phyloP scores from a whole-genome alignment of 2,797 vertebrate genomes.

The Tenualosa ilisha region DNA sequence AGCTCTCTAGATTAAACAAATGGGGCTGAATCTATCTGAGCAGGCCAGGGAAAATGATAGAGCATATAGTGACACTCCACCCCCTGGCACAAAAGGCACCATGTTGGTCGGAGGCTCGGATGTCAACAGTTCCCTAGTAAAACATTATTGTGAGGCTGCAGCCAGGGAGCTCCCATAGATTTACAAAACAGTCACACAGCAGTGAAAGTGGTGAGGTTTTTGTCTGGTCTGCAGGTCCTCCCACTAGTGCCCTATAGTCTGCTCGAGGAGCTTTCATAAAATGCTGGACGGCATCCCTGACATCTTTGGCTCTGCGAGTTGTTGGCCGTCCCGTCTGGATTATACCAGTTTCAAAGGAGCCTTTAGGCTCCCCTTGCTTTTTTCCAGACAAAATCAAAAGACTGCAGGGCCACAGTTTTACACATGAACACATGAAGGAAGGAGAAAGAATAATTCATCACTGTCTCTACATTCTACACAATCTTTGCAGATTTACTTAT shows the following conservation, averaged over 20 bases:
- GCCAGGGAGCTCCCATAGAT: conserved; percentile 5
- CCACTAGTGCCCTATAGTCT: background rate
- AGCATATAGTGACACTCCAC: background rate
- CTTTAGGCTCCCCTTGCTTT: background rate
- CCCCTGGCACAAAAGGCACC: background rate
- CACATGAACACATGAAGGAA: conserved; percentile 1
- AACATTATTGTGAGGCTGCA: conserved; percentile 1
- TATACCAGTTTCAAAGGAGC: conserved; percentile 20
- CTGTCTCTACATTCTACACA: background rate
- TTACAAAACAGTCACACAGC: conserved; percentile 22
- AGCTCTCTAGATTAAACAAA: background rate
- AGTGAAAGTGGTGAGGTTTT: conserved; percentile 24
- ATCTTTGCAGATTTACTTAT: background rate
- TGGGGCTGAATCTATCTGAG: background rate
- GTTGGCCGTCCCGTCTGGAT: conserved; percentile 8
- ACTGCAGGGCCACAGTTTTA: background rate
- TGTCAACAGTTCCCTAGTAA: conserved; percentile 17
- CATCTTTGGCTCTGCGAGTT: background rate
- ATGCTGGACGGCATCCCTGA: conserved; percentile 22
- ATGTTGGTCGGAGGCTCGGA: background rate
- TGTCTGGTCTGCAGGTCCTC: conserved; percentile 12
- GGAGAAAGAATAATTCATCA: background rate
- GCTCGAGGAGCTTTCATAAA: conserved; percentile 11
- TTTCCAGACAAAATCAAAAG: background rate
- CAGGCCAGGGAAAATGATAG: background rate